Evolutionary conservation across 2,888 invertebrate species (phyloP), one percentile per base, ranked within the genome.

Genomic region (Formica aserva): DNA sequence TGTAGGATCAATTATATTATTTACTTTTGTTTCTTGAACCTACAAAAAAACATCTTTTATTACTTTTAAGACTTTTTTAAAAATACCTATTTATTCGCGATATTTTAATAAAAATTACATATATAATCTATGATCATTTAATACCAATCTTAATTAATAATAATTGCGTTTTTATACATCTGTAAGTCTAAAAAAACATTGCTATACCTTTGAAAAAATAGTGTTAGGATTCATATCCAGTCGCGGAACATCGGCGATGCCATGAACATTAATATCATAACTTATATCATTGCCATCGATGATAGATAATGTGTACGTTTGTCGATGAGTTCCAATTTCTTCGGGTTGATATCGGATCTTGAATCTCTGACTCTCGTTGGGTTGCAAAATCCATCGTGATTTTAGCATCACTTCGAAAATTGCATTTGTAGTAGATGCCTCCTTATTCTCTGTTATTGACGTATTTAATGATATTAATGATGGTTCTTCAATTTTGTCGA

Each of bases 341-440:
- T 85, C 86, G 0, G 94, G 94, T 11, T 84, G 65, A 62, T 93
- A 94, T 15, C 87, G 82, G 1, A 93, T 84, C 75, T 89, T 90
- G 48, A 92, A 94, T 32, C 62, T 87, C 22, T 87, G 86, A 3
- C 77, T 84, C 86, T 93, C 92, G 1, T 87, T 83, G 3, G 94
- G 91, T 65, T 88, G 74, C 29, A 94, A 69, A 65, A 92, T 85
- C 85, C 90, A 89, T 45, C 91, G 91, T 15, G 92, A 78, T 60
- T 91, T 89, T 29, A 92, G 67, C 52, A 83, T 29, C 65, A 91
- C 89, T 48, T 90, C 92, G 1, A 82, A 9, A 5, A 76, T 41
- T 26, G 72, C 71, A 6, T 45, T 1, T 45, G n/a, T 18, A 15
- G 8, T 45, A 45, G 13, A 48, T n/a, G 26, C 41, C 18, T 63